Evolutionary conservation across 2,888 invertebrate genomes (phyloP), one percentile per base, ranked within the genome.

Genomic region (Tubulanus polymorphus): DNA sequence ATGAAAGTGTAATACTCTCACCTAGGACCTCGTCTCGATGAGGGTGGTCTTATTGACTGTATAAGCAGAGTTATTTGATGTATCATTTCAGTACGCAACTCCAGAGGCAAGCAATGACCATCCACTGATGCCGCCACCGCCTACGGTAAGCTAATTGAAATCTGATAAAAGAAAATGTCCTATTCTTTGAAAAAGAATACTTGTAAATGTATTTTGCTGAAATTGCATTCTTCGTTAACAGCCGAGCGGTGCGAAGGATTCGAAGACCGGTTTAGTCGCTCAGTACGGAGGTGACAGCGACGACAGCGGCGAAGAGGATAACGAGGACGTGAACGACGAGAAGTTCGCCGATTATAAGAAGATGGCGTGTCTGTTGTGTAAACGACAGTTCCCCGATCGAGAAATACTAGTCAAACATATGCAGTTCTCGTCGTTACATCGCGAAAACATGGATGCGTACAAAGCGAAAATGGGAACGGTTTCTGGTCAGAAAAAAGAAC

Each of bases 381-480:
- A 96, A 78, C 83, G 99, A 50, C 92, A 93, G 74, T 94, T 99
- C 76, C 89, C 91, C 1, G 91, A 89, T 20, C 84, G 86, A 49
- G 97, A 97, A 57, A 90, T 90, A 1, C 82, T 99, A 15, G 84
- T 91, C 74, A 81, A 93, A 73, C 99, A 99, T 80, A 88, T 91
- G 61, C 90, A 92, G 68, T 83, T 95, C 73, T 97, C 97, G 0
- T 91, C 93, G 63, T 83, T 99, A 54, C 99, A 99, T 76, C 94
- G 93, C 74, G 80, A 73, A 51, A 53, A 61, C 41, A 12, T 57
- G 2, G 57, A 53, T 25, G 29, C 20, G n/a, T 46, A 51, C 5
- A 41, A 41, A 41, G 41, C 15, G 20, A 41, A 23, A 23, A 8
- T 32, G n/a, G 35, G 10, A 32, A n/a, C 41, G 3, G 15, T n/a